phyloP scores from a whole-genome alignment of 2,113 vertebrate genomes.

The Ptychochromis oligacanthus region DNA sequence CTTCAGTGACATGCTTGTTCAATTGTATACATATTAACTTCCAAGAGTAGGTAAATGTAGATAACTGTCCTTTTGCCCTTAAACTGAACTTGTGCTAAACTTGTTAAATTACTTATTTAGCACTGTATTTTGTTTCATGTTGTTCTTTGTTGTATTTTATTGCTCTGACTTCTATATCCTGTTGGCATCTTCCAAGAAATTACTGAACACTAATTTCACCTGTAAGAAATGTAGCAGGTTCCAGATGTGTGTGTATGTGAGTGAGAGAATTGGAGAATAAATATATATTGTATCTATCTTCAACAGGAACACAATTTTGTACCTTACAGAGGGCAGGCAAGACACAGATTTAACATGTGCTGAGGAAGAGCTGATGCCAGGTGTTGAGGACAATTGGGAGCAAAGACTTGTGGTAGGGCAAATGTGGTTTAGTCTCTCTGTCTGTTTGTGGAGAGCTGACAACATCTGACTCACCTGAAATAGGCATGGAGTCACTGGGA shows the following conservation, averaged over 20 bases:
- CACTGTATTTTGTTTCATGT: neutral
- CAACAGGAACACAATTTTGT: neutral
- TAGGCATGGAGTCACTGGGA: slow-evolving; percentile 41
- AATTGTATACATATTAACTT: too few relatives aligned
- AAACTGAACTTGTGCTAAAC: neutral
- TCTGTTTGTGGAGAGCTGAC: slow-evolving; percentile 52
- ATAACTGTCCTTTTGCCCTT: too few relatives aligned
- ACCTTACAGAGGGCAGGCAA: neutral
- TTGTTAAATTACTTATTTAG: neutral
- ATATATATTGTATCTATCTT: neutral
- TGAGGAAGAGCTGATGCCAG: slow-evolving; percentile 54
- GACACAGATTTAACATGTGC: slow-evolving; percentile 51
- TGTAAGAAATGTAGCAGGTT: neutral
- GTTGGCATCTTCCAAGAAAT: neutral
- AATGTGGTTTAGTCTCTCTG: slow-evolving; percentile 12
- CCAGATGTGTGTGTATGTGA: neutral
- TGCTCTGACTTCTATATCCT: neutral
- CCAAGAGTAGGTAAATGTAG: too few relatives aligned
- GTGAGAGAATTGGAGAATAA: neutral
- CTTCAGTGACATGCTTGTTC: too few relatives aligned
- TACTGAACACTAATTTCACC: neutral
- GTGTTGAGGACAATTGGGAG: slow-evolving; percentile 39
- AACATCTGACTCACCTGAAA: slow-evolving; percentile 74
- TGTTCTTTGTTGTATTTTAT: neutral
- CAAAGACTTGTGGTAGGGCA: slow-evolving; percentile 24